Evolutionary conservation across 1,140 invertebrate genomes (phyloP), one percentile per base, ranked within the genome.

Genomic region (Macrobrachium nipponense): DNA sequence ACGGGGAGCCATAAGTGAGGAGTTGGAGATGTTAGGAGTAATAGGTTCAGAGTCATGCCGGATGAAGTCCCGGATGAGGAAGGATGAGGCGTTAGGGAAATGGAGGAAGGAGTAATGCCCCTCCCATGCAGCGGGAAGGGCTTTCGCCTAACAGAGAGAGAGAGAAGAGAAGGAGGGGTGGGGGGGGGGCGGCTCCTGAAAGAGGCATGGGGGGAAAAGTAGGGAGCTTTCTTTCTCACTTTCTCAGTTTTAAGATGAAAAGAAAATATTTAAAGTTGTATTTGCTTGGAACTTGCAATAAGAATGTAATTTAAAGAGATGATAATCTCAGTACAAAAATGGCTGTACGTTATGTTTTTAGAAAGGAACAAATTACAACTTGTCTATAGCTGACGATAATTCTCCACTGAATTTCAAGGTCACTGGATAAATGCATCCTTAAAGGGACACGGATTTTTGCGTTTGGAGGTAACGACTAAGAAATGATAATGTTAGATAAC

Each of bases 31-130:
- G 51, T 51, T 51, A 51, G 51, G 51, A 51, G 51, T 51, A 51
- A 51, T 51, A 51, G 51, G 51, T 51, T 51, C 51, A 51, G 51
- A 51, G 51, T 51, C 51, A 51, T 51, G 51, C 64, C 15, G 78
- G 43, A 20, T 17, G 44, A 18, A 62, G 61, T 18, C 23, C 8
- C 3, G 62, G 61, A 68, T 51, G 78, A 80, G 61, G 77, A 62
- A 61, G 60, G 2, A 58, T 64, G 60, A n/a, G n/a, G 77, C 59
- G n/a, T n/a, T n/a, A 66, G 66, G 12, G 43, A 77, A 77, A 23
- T 43, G 59, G 75, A 77, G 59, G 75, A 77, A 23, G 75, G 23
- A 77, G 58, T 77, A 12, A 44, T 18, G 23, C 23, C 23, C 70
- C 20, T 27, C 51, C 12, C 51, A 8, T 51, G 8, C 51, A 8